Conservation (phyloP, 2,797 vertebrate genomes). For the Pantherophis vulpinus region DNA sequence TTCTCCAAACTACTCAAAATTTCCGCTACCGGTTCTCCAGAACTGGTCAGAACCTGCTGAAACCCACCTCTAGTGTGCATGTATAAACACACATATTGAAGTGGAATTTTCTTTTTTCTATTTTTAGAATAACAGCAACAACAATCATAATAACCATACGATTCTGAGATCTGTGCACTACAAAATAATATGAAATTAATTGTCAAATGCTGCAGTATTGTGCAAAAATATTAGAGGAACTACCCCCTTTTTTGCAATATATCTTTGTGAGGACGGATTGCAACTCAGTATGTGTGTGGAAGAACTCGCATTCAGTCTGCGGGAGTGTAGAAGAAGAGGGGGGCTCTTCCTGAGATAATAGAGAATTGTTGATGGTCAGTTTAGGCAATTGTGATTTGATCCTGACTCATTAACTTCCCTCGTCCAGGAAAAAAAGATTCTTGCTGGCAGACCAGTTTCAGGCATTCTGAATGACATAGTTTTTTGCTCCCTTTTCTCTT, state of each 20-base stretch:
- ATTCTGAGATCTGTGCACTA: neutral
- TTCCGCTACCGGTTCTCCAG: too few species aligned
- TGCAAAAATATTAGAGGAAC: neutral
- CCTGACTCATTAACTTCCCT: neutral
- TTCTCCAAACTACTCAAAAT: too few species aligned
- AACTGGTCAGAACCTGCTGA: too few species aligned
- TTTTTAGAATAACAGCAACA: neutral
- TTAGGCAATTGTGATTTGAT: neutral
- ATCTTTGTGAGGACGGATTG: neutral
- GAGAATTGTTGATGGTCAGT: neutral
- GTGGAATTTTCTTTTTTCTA: neutral
- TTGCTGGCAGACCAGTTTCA: neutral
- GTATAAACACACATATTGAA: neutral
- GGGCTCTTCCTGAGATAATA: neutral
- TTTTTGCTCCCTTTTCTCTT: neutral
- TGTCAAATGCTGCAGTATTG: neutral
- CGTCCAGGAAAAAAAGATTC: neutral
- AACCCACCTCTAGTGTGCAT: neutral
- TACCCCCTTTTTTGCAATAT: neutral
- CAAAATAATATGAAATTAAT: neutral
- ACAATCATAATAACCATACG: neutral
- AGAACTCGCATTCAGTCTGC: neutral
- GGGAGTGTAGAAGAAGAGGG: too few species aligned
- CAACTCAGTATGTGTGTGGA: neutral
- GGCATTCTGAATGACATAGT: neutral